phyloP scores from a whole-genome alignment of 2,888 invertebrate genomes.

The Cordilura impudica region DNA sequence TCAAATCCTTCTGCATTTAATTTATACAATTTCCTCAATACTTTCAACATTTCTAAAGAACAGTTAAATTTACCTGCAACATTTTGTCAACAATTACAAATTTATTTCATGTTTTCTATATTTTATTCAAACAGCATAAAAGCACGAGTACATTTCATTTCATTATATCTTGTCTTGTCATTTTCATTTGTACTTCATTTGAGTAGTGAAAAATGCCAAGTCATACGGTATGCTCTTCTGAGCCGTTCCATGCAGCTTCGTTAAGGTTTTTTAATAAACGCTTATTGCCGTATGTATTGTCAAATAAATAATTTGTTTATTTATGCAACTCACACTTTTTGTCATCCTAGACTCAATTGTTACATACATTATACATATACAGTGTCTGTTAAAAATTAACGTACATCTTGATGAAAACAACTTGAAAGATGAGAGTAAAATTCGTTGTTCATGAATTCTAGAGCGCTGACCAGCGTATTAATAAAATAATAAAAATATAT shows the following conservation, averaged over 20 bases:
- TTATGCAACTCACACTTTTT: constrained; percentile 52
- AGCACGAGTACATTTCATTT: constrained; percentile 1
- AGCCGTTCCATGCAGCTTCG: not conserved
- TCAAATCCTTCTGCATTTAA: too few relatives aligned
- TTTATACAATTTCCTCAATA: too few relatives aligned
- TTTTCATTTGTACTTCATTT: constrained; percentile 32
- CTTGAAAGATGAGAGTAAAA: too few relatives aligned
- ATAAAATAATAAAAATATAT: too few relatives aligned
- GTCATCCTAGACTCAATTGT: not conserved
- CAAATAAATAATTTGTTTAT: constrained; percentile 41
- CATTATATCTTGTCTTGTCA: constrained; percentile 42
- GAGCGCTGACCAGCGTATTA: too few relatives aligned
- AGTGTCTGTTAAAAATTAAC: not conserved
- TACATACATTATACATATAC: not conserved
- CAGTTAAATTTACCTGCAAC: constrained; percentile 26
- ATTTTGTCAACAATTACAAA: constrained; percentile 46
- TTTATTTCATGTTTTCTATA: constrained; percentile 41
- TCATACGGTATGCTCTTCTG: constrained; percentile 11
- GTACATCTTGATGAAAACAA: not conserved
- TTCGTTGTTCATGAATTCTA: too few relatives aligned
- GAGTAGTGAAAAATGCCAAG: constrained; percentile 26
- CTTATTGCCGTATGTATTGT: constrained; percentile 39
- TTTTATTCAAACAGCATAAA: constrained; percentile 27
- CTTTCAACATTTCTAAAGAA: too few relatives aligned
- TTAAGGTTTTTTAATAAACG: constrained; percentile 7